Base-by-base conservation (phyloP, 2,797 vertebrate species). In the Anniella stebbinsi region DNA sequence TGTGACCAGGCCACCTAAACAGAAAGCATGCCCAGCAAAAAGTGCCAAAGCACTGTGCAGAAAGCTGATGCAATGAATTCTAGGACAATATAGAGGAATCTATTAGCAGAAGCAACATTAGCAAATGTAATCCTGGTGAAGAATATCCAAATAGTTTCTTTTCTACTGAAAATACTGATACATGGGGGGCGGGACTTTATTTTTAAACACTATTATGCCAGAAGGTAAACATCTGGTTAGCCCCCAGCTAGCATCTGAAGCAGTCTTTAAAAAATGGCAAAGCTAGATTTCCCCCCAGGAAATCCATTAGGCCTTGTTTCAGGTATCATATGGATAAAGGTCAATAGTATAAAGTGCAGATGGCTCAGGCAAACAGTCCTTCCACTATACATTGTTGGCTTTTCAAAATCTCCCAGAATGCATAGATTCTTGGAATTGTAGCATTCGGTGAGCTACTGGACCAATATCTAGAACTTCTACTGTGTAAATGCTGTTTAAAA, bases 291-390 rank as follows among this genome's bases (percentile, higher is more conserved):
- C 86, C 86, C 70, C 60, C 30, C 86, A 90, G 86, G 86, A 70
- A 90, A 87, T 90, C 86, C 72, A 90, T 90, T 90, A 83, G 70
- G 36, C 63, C 80, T 87, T 78, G 21, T 0, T 87, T 82, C 69
- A 93, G 89, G 66, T 0, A 0, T 48, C 92, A 94, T 23, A 66
- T 72, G 82, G 2, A 33, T 17, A 66, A 86, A 89, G 84, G 81
- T 66, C 4, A 30, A 41, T 2, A 36, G 38, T 78, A 76, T 88
- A 86, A 2, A 89, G 73, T 25, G 3, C 48, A 86, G 60, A 48
- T 21, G 60, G 87, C 54, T 91, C 84, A 87, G 54, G 77, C 54
- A 51, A 76, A 7, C 48, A 88, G 54, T 60, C 21, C 0, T 80
- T 67, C 60, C 83, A 84, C 57, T 38, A 41, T 8, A 41, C 30